A percentile compares a stretch with the other conserved stretches of the same genome.
Conservation (phyloP, 2,888 invertebrate species). For the Drosophila kambysellisi region DNA sequence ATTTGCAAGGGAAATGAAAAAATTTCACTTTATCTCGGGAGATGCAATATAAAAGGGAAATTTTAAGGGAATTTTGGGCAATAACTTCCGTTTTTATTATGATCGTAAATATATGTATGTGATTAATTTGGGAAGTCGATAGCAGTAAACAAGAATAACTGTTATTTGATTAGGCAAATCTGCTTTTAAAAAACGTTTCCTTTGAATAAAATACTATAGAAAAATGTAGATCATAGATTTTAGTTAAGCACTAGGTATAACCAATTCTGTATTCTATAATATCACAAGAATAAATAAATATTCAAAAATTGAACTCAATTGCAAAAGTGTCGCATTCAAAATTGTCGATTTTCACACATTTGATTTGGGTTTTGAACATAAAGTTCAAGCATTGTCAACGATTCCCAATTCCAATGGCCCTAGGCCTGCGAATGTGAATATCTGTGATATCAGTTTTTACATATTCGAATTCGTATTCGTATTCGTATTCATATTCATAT, state of each 20-base stretch:
- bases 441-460: neutral
- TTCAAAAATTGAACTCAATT: neutral
- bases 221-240: neutral
- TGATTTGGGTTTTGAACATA: neutral
- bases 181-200: neutral
- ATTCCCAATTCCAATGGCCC: neutral
- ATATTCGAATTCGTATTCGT: neutral
- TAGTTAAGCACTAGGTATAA: neutral
- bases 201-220: neutral
- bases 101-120: neutral
- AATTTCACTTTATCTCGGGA: constrained; percentile 24
- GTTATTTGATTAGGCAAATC: neutral
- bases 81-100: neutral
- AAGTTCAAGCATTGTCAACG: constrained; percentile 8
- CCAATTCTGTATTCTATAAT: neutral
- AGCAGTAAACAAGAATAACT: neutral
- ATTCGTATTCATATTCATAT: constrained; percentile 16
- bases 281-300: neutral
- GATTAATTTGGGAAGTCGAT: neutral
- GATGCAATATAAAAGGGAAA: constrained; percentile 12
- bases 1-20: constrained; percentile 5
- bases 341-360: constrained; percentile 25
- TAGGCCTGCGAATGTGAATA: neutral
- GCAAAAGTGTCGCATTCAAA: constrained; percentile 14
- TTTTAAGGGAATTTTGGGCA: neutral